A percentile compares a stretch with the other conserved stretches of the same genome.
Evolutionary conservation across 2,888 invertebrate genomes (phyloP).

Genomic region (Coleophora deauratella): DNA sequence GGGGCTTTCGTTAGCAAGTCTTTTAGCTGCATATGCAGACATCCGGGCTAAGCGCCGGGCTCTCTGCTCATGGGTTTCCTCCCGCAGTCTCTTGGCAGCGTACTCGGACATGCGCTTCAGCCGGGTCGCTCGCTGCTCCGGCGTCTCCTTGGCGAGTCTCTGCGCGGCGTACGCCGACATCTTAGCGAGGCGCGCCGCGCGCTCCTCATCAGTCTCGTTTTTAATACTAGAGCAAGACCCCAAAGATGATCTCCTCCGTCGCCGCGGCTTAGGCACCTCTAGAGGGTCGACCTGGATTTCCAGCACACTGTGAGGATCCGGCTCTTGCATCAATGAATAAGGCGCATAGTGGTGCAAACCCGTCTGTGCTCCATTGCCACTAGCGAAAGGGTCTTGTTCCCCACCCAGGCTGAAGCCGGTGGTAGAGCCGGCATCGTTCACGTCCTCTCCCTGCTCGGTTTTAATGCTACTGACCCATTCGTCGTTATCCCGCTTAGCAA

Average conservation of each 20-base stretch:
- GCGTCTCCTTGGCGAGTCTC: constrained; percentile 55
- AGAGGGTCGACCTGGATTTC: constrained; percentile 8
- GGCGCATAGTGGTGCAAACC: constrained; percentile 3
- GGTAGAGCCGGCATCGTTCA: constrained; percentile 22
- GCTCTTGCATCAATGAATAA: constrained; percentile 22
- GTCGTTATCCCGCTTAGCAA: constrained; percentile 52
- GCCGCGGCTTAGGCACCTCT: constrained; percentile 17
- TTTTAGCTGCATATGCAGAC: constrained; percentile 61
- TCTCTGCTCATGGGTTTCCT: constrained; percentile 53
- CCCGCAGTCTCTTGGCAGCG: constrained; percentile 50
- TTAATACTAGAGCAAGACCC: constrained; percentile 23
- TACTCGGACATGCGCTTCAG: constrained; percentile 64
- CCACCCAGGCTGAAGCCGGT: constrained; percentile 30
- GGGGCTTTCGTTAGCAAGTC: constrained; percentile 55
- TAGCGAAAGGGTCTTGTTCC: constrained; percentile 12
- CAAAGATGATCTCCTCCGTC: constrained; percentile 19
- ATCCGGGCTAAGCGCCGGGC: constrained; percentile 53
- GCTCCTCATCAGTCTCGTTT: constrained; percentile 44
- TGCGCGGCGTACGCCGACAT: constrained; percentile 66
- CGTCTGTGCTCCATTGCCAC: neutral
- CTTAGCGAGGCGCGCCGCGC: constrained; percentile 48
- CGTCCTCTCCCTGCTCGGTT: constrained; percentile 26
- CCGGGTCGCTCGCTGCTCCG: constrained; percentile 48
- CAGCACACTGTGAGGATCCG: constrained; percentile 24
- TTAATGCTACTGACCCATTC: constrained; percentile 52